These are phyloP conservation scores for Halictus ligatus DNA, from an alignment of 2,888 invertebrate species.

Conservation along the genomic window DNA sequence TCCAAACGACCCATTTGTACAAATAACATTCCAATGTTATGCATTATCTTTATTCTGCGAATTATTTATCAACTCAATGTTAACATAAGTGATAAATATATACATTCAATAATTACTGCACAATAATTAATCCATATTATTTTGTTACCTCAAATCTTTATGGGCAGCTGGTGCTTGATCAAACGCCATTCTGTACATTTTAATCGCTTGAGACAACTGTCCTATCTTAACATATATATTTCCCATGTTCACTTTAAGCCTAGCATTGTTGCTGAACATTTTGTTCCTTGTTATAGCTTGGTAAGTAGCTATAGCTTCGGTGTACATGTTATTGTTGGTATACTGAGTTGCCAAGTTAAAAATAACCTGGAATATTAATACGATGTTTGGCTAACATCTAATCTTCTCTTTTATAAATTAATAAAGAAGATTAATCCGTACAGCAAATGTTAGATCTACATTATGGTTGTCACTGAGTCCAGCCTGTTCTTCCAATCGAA, in stretches of 20 bases:
- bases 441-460: conserved; percentile 97
- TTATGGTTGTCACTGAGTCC: conserved; percentile 96
- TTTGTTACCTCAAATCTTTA: conserved; percentile 92
- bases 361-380: conserved; percentile 88
- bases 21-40: conserved; percentile 97
- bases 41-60: conserved; percentile 96
- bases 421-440: conserved; percentile 81
- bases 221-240: conserved; percentile 98
- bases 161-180: conserved; percentile 98
- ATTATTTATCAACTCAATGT: conserved; percentile 65
- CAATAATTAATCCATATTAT: neutral
- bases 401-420: neutral
- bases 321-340: conserved; percentile 96
- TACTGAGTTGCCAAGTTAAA: conserved; percentile 98
- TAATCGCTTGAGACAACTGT: conserved; percentile 96
- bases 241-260: conserved; percentile 98
- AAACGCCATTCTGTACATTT: conserved; percentile 99
- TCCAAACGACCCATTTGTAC: conserved; percentile 98
- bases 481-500: conserved; percentile 96
- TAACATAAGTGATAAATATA: conserved; percentile 1
- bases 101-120: neutral
- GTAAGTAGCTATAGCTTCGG: conserved; percentile 98
- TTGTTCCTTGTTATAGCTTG: conserved; percentile 97
- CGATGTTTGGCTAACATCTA: neutral
- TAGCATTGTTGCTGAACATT: conserved; percentile 96